Conservation (phyloP, 1,140 invertebrate genomes). For the Odontomachus brunneus region DNA sequence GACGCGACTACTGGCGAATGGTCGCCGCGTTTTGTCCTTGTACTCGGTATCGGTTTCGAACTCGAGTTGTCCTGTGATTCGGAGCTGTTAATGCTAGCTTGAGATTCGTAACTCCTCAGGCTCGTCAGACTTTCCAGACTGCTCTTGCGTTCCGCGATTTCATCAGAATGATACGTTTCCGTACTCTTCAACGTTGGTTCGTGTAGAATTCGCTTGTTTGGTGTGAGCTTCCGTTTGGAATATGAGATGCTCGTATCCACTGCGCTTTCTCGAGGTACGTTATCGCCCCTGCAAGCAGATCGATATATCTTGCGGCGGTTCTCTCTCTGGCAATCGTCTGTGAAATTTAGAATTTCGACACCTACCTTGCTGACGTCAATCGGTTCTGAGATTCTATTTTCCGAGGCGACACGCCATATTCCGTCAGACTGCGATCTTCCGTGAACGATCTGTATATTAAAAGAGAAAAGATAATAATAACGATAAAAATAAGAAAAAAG, state of each 20-base stretch:
- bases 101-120: slow-evolving; percentile 84
- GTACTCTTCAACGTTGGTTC: slow-evolving; percentile 76
- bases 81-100: slow-evolving; percentile 82
- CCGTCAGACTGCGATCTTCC: slow-evolving; percentile 58
- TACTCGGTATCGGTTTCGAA: slow-evolving; percentile 81
- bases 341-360: slow-evolving; percentile 74
- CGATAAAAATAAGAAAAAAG: slow-evolving; percentile 3
- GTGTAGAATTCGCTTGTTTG: slow-evolving; percentile 84
- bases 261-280: slow-evolving; percentile 84
- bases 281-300: slow-evolving; percentile 82
- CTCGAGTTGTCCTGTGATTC: slow-evolving; percentile 82
- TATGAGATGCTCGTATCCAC: slow-evolving; percentile 83
- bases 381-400: slow-evolving; percentile 69
- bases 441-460: slow-evolving; percentile 47
- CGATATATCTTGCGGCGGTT: not conserved
- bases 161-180: slow-evolving; percentile 78
- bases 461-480: slow-evolving; percentile 25
- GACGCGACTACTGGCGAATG: slow-evolving; percentile 69
- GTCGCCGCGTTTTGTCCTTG: slow-evolving; percentile 80
- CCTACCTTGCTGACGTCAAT: slow-evolving; percentile 54
- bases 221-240: slow-evolving; percentile 86
- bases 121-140: slow-evolving; percentile 87
- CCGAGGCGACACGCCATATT: slow-evolving; percentile 51
- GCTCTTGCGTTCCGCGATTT: slow-evolving; percentile 84
- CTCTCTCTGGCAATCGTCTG: not conserved